Percentiles rank a stretch among this genome's conserved stretches.
These are phyloP conservation scores for Adelphocoris suturalis DNA, from an alignment of 2,888 invertebrate species.

Conservation along the genomic window DNA sequence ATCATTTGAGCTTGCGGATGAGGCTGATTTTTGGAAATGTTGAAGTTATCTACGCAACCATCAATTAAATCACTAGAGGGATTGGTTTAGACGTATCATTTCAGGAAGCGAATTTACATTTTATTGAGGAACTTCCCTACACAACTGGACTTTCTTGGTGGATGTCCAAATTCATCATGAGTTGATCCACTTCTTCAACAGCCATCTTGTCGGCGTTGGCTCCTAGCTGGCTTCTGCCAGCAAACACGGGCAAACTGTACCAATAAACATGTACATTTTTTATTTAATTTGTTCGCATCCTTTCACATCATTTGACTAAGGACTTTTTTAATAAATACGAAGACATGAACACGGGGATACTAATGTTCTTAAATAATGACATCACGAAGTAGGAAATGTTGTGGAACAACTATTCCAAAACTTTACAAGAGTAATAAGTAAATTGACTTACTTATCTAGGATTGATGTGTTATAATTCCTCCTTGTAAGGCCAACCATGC, in stretches of 20 bases:
- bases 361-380: no score
- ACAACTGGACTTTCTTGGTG: conserved; percentile 41
- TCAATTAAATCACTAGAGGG: not conserved
- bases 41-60: not conserved
- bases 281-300: no score
- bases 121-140: not conserved
- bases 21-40: not conserved
- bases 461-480: no score
- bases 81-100: not conserved
- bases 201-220: not conserved
- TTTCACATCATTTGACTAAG: no score
- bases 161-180: conserved; percentile 56
- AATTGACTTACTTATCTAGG: no score
- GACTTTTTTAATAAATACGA: no score
- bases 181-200: conserved; percentile 56
- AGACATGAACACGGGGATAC: no score
- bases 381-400: no score
- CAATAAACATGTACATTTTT: not conserved
- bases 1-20: no score
- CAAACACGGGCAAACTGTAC: not conserved
- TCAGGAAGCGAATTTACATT: not conserved
- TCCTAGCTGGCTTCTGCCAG: not conserved
- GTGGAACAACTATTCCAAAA: no score
- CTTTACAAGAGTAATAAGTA: no score
- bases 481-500: no score